Base-by-base conservation (phyloP, 2,797 vertebrate genomes). In the Dallia pectoralis region DNA sequence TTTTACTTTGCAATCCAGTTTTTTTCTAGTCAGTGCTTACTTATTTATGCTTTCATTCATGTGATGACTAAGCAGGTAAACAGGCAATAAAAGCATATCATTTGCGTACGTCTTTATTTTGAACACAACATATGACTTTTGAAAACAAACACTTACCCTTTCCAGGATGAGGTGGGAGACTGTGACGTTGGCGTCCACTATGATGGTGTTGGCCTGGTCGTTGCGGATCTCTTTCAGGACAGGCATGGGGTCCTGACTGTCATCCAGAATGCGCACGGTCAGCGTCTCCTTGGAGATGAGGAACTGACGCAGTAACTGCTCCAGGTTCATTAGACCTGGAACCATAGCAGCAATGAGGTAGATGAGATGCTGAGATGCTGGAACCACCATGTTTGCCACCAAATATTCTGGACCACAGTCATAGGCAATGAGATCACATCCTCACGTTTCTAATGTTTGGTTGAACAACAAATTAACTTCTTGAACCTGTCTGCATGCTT, bases 211-310 rank as follows among this genome's bases (percentile, higher is more conserved):
- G 0, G 93, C 94, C 85, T 95, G 94, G 85, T 95, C 93, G 0
- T 95, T 94, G 2, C 94, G 80, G 85, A 95, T 94, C 85, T 95
- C 94, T 74, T 95, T 95, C 3, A 95, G 89, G 47, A 95, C 91
- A 0, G 94, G 93, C 1, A 92, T 95, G 22, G 94, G 94, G 19
- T 95, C 94, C 79, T 93, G 82, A 78, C 88, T 93, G 82, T 95
- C 93, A 4, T 94, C 94, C 74, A 95, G 77, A 93, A 95, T 94
- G 78, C 94, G 91, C 30, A 95, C 92, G 0, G 93, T 94, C 36
- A 95, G 92, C 0, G 93, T 94, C 78, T 95, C 94, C 88, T 93
- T 95, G 83, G 94, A 94, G 76, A 95, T 95, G 22, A 94, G 94
- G 89, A 95, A 95, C 71, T 95, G 93, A 15, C 93, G 89, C 29